A percentile compares a stretch with the other conserved stretches of the same genome.
phyloP scores from a whole-genome alignment of 2,113 vertebrate species.

The Silurus glanis region DNA sequence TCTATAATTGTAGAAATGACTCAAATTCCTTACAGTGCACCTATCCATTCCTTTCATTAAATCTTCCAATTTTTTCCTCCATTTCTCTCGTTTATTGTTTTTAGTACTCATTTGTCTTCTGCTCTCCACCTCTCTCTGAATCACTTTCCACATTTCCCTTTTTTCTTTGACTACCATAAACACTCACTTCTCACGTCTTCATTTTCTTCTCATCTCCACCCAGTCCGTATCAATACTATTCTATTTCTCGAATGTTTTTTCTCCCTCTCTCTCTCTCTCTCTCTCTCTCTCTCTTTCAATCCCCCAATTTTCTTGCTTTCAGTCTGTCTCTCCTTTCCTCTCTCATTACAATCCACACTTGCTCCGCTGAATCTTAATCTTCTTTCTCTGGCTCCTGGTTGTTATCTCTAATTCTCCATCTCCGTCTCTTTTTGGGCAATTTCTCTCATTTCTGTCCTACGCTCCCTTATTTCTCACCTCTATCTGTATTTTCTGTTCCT shows the following conservation, averaged over 20 bases:
- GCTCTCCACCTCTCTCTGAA: conserved; percentile 19
- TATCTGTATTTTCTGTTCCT: conserved; percentile 11
- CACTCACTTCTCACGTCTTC: conserved; percentile 22
- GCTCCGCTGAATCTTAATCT: conserved; percentile 59
- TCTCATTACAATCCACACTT: conserved; percentile 30
- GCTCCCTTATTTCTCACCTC: conserved; percentile 10
- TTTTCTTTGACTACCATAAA: not conserved
- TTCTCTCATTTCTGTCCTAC: conserved; percentile 19
- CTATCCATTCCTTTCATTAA: not conserved
- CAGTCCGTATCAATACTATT: not conserved
- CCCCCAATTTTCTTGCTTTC: conserved; percentile 21
- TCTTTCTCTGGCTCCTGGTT: not conserved
- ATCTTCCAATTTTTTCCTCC: not conserved
- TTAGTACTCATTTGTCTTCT: not conserved
- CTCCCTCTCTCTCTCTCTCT: not conserved
- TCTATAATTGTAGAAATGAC: not conserved
- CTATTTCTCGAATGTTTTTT: not conserved
- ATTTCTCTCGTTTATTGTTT: not conserved
- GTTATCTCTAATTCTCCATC: conserved; percentile 35
- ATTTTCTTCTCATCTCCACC: not conserved
- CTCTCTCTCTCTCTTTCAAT: conserved; percentile 9
- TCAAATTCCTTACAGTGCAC: not conserved
- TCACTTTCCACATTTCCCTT: not conserved
- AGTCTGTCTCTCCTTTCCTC: conserved; percentile 58
- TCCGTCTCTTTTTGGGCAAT: not conserved